phyloP scores from a whole-genome alignment of 2,113 vertebrate genomes.

The Nannospalax galili region DNA sequence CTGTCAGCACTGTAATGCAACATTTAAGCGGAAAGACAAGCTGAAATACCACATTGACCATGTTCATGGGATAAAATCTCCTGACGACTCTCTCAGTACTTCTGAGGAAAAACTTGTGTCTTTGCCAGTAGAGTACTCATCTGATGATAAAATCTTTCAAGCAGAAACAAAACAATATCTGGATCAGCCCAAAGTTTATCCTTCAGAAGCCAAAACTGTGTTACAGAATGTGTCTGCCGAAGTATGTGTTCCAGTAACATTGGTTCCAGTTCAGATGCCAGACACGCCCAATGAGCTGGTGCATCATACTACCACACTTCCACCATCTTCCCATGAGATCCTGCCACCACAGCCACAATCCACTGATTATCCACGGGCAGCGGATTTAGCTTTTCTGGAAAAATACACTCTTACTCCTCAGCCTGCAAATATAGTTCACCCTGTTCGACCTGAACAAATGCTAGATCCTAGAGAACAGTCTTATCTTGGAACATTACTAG shows the following conservation, averaged over 20 bases:
- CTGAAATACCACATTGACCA: slow-evolving; percentile 98
- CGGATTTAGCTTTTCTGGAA: slow-evolving; percentile 95
- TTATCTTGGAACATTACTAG: slow-evolving; percentile 94
- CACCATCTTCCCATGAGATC: slow-evolving; percentile 84
- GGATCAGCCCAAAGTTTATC: slow-evolving; percentile 88
- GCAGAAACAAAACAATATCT: slow-evolving; percentile 85
- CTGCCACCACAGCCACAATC: slow-evolving; percentile 86
- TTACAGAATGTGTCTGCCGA: slow-evolving; percentile 85
- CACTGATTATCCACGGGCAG: slow-evolving; percentile 89
- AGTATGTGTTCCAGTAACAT: slow-evolving; percentile 90
- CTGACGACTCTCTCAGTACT: slow-evolving; percentile 84
- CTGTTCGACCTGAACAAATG: slow-evolving; percentile 94
- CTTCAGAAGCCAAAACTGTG: slow-evolving; percentile 86
- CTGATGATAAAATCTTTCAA: slow-evolving; percentile 87
- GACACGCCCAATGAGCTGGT: slow-evolving; percentile 85
- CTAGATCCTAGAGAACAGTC: slow-evolving; percentile 96
- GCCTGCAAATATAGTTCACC: slow-evolving; percentile 94
- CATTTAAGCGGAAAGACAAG: slow-evolving; percentile 98
- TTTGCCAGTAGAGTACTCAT: slow-evolving; percentile 82
- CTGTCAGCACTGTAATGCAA: slow-evolving; percentile 96
- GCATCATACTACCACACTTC: slow-evolving; percentile 82
- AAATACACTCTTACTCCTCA: slow-evolving; percentile 97
- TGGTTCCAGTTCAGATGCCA: slow-evolving; percentile 91
- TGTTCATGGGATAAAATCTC: slow-evolving; percentile 91
- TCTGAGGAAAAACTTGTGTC: slow-evolving; percentile 87